These are phyloP conservation scores for Caenorhabditis panamensis DNA, from an alignment of 2,888 invertebrate genomes.

Conservation along the genomic window DNA sequence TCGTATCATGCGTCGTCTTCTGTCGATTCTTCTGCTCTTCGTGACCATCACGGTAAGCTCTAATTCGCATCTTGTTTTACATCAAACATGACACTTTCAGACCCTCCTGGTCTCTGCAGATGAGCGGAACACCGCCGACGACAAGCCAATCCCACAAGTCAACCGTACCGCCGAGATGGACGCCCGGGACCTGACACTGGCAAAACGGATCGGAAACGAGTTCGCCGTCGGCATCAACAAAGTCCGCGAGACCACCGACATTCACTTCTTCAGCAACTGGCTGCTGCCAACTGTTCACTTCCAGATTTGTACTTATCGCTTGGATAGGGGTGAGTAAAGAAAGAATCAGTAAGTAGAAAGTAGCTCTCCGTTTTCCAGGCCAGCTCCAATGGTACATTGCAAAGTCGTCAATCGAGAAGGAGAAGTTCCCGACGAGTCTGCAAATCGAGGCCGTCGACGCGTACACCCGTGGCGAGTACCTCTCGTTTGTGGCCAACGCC, in stretches of 20 bases:
- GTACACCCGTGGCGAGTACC: constrained; percentile 24
- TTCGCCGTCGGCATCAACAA: constrained; percentile 36
- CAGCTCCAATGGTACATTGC: constrained; percentile 20
- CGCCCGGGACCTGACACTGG: constrained; percentile 29
- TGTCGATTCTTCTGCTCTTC: neutral
- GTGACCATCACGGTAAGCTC: neutral
- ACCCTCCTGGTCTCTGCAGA: neutral
- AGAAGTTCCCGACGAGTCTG: constrained; percentile 20
- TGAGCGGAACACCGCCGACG: neutral
- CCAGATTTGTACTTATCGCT: constrained; percentile 23
- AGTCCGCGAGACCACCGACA: constrained; percentile 24
- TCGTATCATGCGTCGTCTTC: neutral
- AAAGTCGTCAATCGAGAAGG: constrained; percentile 26
- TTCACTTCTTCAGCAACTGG: constrained; percentile 31
- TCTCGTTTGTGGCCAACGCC: constrained; percentile 32
- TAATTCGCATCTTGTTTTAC: neutral
- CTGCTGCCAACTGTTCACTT: constrained; percentile 11
- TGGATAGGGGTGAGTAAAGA: constrained; percentile 18
- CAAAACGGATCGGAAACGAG: constrained; percentile 5
- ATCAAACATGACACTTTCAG: neutral
- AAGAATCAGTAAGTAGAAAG: neutral
- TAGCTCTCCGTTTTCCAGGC: constrained; percentile 12
- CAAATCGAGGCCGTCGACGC: constrained; percentile 7
- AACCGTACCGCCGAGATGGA: constrained; percentile 14
- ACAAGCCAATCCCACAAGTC: neutral